Base-by-base conservation (phyloP, 1,140 invertebrate species). In the Gonioctena quinquepunctata region DNA sequence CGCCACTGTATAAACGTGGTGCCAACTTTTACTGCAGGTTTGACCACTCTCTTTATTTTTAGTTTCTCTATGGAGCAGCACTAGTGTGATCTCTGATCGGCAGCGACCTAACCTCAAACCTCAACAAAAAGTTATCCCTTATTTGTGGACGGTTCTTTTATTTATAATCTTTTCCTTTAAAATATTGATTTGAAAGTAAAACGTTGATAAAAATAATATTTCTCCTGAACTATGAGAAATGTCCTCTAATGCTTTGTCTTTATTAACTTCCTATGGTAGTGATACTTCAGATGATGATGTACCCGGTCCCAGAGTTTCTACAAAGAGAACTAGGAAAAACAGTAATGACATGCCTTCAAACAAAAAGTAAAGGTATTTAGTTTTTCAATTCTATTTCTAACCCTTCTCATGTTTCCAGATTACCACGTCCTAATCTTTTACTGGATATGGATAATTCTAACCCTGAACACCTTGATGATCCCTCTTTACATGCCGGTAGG, bases 401-500 rank as follows among this genome's bases (percentile, higher is more conserved):
- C 6, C 19, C 25, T n/a, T 28, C 5, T 21, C 28, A 42, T n/a
- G n/a, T 61, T 27, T 61, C 16, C 23, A 82, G 79, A 56, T 71
- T 82, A 21, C 77, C 79, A 26, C 66, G 78, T 13, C 80, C 81
- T 26, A 54, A 71, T 48, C 27, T 64, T 16, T 70, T 71, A 13
- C 62, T 68, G 18, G 18, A 18, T 7, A 69, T 4, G 11, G 33
- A 71, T 75, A 28, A 80, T 69, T 42, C 75, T 76, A 49, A 78
- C 71, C 70, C 69, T 69, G 75, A 80, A 18, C 76, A 68, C 75
- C 56, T 67, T 19, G 89, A 92, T 78, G 82, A 92, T 81, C 88
- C 90, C 13, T 71, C 72, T 4, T 71, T 87, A 64, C 91, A 94
- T 78, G 83, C 87, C 49, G 92, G 92, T 28, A 82, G 90, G 76